Evolutionary conservation across 2,797 vertebrate species (phyloP).

Genomic region (Euthynnus affinis): DNA sequence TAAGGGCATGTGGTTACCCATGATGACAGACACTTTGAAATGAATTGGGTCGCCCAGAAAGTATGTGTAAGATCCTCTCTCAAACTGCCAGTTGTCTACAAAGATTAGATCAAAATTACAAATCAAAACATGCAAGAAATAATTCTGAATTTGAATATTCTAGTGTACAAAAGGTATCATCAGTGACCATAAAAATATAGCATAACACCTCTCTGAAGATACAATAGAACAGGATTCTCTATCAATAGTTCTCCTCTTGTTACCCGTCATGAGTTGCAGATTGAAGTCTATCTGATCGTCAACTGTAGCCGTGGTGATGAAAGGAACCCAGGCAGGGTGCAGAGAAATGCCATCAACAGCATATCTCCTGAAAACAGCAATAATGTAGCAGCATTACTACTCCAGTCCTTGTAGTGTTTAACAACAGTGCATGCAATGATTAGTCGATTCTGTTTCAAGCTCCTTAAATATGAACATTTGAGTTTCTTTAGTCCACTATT

Average conservation of each 20-base stretch:
- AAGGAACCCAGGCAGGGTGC: constrained; percentile 73
- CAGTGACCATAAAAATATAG: background rate
- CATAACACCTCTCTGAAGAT: background rate
- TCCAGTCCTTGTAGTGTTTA: no score
- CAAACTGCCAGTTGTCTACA: constrained; percentile 77
- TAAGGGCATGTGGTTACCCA: constrained; percentile 74
- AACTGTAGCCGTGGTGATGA: constrained; percentile 36
- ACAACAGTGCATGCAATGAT: no score
- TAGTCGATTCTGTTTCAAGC: no score
- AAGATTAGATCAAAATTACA: background rate
- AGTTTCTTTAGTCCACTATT: no score
- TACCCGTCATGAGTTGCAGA: constrained; percentile 81
- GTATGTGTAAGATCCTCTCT: constrained; percentile 66
- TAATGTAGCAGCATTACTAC: no score
- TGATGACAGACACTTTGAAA: constrained; percentile 71
- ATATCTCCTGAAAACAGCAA: constrained; percentile 65
- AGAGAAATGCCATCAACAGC: constrained; percentile 66
- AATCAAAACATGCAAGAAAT: background rate
- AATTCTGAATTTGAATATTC: background rate
- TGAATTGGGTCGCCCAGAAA: constrained; percentile 78
- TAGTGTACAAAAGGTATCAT: background rate
- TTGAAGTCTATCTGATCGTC: constrained; percentile 73
- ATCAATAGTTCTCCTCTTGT: background rate
- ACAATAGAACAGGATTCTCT: no score
- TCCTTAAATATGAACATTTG: no score